Base-by-base conservation (phyloP, 2,113 vertebrate genomes). In the Chloropsis hardwickii region DNA sequence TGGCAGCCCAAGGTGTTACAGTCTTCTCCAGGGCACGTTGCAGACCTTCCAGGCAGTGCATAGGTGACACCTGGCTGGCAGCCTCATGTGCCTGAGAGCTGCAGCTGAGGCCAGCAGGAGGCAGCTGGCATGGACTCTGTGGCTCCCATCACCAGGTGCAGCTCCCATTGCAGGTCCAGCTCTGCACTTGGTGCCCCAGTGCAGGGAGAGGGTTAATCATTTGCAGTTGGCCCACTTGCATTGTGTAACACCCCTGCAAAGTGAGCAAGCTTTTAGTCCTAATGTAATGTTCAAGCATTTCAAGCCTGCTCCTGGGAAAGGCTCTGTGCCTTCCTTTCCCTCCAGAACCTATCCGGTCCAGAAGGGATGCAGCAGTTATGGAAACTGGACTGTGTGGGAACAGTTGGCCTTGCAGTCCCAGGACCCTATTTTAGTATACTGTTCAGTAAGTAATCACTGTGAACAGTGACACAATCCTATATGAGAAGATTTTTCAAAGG, bases 271-370 rank as follows among this genome's bases (percentile, higher is more conserved):
- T 81, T 83, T 47, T 81, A 65, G 31, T 61, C 25, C 51, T 78
- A 33, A 48, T 14, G 15, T 42, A 61, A 58, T 79, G 74, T 57
- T 50, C 28, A 73, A 50, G 22, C 42, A 31, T 81, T 70, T 70
- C n/a, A 73, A 70, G 50, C 12, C 42, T 86, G 16, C 2, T n/a
- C 8, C 20, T 21, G 24, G 37, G 58, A 88, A 86, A 31, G 50
- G 28, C 37, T 61, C 45, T 0, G 0, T 69, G 45, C 71, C 82
- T 76, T 0, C 42, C 1, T 4, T 71, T 73, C 8, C 12, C 33
- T 54, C 8, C 28, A 69, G 65, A 88, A 47, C 37, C 40, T 61
- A 1, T 12, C 19, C 19, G 22, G 17, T 77, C 31, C 6, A 15
- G 56, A 62, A 58, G 44, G 64, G 42, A 25, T 2, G 2, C 24